Conservation (phyloP, 1,140 invertebrate species). For the Musca domestica region DNA sequence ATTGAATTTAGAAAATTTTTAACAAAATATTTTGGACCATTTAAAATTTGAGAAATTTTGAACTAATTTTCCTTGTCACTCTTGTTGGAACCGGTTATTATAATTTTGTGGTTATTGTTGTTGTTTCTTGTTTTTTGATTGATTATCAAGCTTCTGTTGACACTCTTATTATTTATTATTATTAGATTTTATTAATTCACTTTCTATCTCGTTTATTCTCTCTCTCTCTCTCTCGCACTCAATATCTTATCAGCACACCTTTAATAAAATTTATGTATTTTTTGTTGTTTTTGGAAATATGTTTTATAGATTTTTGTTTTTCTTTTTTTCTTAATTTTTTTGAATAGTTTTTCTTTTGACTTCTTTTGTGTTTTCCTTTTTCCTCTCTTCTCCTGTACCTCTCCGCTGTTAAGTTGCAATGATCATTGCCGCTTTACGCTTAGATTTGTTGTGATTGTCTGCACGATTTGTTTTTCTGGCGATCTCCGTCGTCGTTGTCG, state of each 20-base stretch:
- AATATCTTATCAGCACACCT: not conserved
- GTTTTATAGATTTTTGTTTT: slow-evolving; percentile 1
- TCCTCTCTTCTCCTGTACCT: not conserved
- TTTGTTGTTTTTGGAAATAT: not conserved
- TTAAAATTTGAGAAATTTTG: too few species aligned
- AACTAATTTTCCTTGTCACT: not conserved
- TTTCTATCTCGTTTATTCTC: too few species aligned
- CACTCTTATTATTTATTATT: slow-evolving; percentile 12
- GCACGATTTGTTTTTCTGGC: too few species aligned
- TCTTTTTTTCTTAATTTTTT: slow-evolving; percentile 10
- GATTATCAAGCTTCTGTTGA: not conserved
- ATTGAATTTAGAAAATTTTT: too few species aligned
- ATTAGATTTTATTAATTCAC: not conserved
- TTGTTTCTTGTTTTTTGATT: not conserved
- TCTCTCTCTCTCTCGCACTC: not conserved
- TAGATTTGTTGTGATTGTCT: not conserved
- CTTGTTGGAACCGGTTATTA: not conserved
- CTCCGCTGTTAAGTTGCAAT: not conserved
- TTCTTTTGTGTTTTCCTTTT: not conserved
- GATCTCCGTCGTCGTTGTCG: too few species aligned
- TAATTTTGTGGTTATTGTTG: not conserved
- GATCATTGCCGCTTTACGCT: not conserved
- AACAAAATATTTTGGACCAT: too few species aligned
- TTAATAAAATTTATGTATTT: not conserved
- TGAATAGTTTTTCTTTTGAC: not conserved